These are phyloP conservation scores for Coleophora flavipennella DNA, from an alignment of 2,888 invertebrate species.

Conservation along the genomic window DNA sequence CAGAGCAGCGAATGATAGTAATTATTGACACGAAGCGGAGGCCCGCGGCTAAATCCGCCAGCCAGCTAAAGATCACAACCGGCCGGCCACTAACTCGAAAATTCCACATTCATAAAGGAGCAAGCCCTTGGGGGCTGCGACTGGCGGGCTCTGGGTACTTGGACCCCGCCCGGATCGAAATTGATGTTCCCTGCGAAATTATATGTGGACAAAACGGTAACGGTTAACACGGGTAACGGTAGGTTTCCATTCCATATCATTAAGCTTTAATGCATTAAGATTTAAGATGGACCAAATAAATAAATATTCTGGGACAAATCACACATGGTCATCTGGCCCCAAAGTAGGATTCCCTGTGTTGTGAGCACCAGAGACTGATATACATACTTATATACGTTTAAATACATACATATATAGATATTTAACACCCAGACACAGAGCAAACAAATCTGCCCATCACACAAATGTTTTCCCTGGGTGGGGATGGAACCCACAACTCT, in stretches of 20 bases:
- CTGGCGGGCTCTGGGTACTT: conserved; percentile 26
- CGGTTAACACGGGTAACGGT: conserved; percentile 24
- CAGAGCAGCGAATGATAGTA: conserved; percentile 57
- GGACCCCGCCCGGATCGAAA: conserved; percentile 37
- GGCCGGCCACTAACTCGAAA: conserved; percentile 60
- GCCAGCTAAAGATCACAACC: conserved; percentile 47
- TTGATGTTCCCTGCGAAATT: conserved; percentile 38
- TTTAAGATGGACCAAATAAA: too few relatives aligned
- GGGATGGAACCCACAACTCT: too few relatives aligned
- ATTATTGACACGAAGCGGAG: conserved; percentile 65
- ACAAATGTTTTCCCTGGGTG: too few relatives aligned
- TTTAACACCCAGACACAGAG: too few relatives aligned
- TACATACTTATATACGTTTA: too few relatives aligned
- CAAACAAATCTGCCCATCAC: too few relatives aligned
- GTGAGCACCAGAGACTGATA: too few relatives aligned
- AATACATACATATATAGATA: too few relatives aligned
- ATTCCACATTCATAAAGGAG: conserved; percentile 61
- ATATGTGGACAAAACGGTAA: conserved; percentile 30
- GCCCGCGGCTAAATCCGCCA: conserved; percentile 40
- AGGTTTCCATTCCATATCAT: conserved; percentile 6
- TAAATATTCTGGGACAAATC: too few relatives aligned
- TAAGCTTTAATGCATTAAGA: conserved; percentile 1
- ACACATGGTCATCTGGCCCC: too few relatives aligned
- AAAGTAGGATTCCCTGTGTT: too few relatives aligned
- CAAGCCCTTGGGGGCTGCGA: conserved; percentile 46